These are phyloP conservation scores for Himalopsyche phryganea DNA, from an alignment of 1,140 invertebrate species.

Conservation along the genomic window DNA sequence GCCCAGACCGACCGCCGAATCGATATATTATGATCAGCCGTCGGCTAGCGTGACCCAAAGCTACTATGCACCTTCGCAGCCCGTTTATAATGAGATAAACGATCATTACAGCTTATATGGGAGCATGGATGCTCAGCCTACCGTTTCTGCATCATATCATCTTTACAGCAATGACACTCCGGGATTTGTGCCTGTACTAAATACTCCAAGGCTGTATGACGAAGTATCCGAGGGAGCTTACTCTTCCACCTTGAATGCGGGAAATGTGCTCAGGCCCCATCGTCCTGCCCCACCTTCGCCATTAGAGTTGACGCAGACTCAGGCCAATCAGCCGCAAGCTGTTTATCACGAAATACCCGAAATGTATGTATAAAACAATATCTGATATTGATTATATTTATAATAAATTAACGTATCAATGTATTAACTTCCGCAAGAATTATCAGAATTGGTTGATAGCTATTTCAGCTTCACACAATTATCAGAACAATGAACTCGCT, in stretches of 20 bases:
- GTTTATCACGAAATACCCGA: constrained; percentile 29
- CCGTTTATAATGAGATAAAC: constrained; percentile 32
- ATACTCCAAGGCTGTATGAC: constrained; percentile 23
- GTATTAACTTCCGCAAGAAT: too few species aligned
- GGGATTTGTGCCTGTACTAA: constrained; percentile 5
- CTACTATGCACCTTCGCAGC: constrained; percentile 24
- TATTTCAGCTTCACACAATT: too few species aligned
- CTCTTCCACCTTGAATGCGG: constrained; percentile 11
- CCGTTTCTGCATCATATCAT: constrained; percentile 17
- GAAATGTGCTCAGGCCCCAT: constrained; percentile 21
- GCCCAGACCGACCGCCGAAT: constrained; percentile 15
- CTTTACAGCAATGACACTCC: constrained; percentile 30
- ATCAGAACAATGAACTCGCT: too few species aligned
- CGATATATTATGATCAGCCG: constrained; percentile 23
- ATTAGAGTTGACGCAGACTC: constrained; percentile 22
- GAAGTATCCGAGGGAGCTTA: constrained; percentile 29
- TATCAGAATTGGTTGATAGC: too few species aligned
- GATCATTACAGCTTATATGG: constrained; percentile 28
- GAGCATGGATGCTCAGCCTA: constrained; percentile 8
- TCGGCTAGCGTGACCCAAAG: constrained; percentile 10
- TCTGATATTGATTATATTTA: too few species aligned
- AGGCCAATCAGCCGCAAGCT: constrained; percentile 6
- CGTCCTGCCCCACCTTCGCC: constrained; percentile 31
- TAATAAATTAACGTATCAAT: too few species aligned
- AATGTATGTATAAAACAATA: constrained; percentile 32